A percentile compares a stretch with the other conserved stretches of the same genome.
Evolutionary conservation across 2,797 vertebrate genomes (phyloP).

Genomic region (Coregonus sp.): DNA sequence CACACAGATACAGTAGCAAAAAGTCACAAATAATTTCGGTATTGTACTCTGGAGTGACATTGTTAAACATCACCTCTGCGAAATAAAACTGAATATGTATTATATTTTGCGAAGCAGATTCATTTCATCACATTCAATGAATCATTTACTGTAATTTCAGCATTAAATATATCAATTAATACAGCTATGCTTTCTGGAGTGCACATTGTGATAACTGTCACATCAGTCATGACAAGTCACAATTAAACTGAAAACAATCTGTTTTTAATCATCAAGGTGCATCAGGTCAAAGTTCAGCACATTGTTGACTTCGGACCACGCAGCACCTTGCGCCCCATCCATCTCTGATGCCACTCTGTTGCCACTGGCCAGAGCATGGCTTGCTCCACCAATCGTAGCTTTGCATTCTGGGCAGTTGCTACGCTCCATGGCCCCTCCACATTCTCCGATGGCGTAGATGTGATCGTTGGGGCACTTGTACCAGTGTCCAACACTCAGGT

Average conservation of each 20-base stretch:
- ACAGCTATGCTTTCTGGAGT: not conserved
- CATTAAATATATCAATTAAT: not conserved
- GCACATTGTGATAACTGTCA: not conserved
- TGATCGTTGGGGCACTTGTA: conserved; percentile 90
- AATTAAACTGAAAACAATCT: not conserved
- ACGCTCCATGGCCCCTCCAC: conserved; percentile 82
- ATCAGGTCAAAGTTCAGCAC: conserved; percentile 65
- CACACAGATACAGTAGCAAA: no score
- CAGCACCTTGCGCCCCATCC: conserved; percentile 84
- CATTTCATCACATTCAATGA: not conserved
- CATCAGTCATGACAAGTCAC: not conserved
- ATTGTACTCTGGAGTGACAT: not conserved
- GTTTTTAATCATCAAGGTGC: not conserved
- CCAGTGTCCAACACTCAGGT: conserved; percentile 87
- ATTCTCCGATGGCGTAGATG: conserved; percentile 84
- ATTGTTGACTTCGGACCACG: conserved; percentile 86
- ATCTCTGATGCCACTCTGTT: conserved; percentile 86
- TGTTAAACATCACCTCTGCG: not conserved
- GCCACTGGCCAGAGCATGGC: conserved; percentile 72
- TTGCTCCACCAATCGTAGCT: conserved; percentile 77
- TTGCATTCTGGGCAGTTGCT: conserved; percentile 81
- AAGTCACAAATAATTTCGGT: no score
- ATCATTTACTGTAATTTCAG: not conserved
- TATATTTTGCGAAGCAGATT: not conserved
- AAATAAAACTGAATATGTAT: no score